phyloP scores from a whole-genome alignment of 2,113 vertebrate species.

The Lasiurus cinereus region DNA sequence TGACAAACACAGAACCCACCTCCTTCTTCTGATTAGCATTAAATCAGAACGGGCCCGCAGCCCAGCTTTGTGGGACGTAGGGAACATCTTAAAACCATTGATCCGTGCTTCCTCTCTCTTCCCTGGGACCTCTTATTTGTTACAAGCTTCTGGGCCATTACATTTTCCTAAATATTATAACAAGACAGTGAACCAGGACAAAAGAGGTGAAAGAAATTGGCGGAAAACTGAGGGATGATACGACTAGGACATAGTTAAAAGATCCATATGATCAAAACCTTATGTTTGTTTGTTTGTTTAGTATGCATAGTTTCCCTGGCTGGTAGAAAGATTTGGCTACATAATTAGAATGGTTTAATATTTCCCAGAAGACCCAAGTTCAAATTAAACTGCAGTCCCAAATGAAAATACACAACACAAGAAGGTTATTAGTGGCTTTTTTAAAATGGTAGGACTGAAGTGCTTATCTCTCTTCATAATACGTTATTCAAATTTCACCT shows the following conservation, averaged over 20 bases:
- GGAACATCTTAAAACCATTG: not conserved
- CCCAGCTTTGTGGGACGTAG: not conserved
- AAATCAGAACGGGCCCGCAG: not conserved
- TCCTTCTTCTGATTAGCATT: not conserved
- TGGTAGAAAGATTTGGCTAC: not conserved
- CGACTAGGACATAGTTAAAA: not conserved
- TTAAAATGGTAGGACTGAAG: not conserved
- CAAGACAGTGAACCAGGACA: not conserved
- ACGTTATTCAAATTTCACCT: constrained; percentile 33
- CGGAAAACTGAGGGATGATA: not conserved
- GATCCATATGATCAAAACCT: not conserved
- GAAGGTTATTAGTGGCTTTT: not conserved
- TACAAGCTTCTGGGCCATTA: not conserved
- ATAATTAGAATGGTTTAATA: not conserved
- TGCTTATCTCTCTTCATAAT: not conserved
- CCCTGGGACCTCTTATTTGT: not conserved
- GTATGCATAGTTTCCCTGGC: not conserved
- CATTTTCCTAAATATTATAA: not conserved
- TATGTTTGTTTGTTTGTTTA: not conserved
- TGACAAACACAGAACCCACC: not conserved
- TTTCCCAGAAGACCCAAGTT: constrained; percentile 20
- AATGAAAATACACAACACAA: constrained; percentile 1
- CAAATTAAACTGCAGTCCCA: not conserved
- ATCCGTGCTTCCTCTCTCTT: not conserved
- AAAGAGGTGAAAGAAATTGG: not conserved